Conservation (phyloP, 2,797 vertebrate species). For the Crenichthys baileyi region DNA sequence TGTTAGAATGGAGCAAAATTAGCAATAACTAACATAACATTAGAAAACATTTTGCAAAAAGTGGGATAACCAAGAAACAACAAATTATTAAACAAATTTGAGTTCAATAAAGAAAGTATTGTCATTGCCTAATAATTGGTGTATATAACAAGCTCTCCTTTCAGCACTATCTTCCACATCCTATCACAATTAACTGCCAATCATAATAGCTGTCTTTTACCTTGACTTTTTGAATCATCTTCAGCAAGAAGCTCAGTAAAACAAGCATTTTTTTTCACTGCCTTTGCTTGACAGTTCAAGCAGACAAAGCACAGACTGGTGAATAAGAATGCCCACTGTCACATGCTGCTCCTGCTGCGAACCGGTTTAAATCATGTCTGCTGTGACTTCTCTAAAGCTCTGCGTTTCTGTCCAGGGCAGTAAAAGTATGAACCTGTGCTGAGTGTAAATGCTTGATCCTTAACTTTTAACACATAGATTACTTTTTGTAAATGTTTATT, state of each 20-base stretch:
- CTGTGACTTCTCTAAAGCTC: neutral
- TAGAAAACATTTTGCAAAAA: neutral
- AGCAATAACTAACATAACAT: neutral
- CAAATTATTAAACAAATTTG: neutral
- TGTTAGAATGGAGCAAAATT: neutral
- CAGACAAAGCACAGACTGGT: slow-evolving; percentile 68
- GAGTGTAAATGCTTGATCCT: slow-evolving; percentile 1
- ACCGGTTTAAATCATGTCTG: slow-evolving; percentile 21
- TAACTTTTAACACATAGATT: neutral
- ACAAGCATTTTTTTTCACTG: slow-evolving; percentile 29
- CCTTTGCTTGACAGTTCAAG: slow-evolving; percentile 39
- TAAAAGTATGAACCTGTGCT: slow-evolving; percentile 27
- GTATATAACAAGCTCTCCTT: slow-evolving; percentile 57
- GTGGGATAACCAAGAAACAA: neutral
- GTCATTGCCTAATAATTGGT: neutral
- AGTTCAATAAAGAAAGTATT: neutral
- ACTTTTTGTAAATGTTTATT: neutral
- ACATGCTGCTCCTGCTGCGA: slow-evolving; percentile 66
- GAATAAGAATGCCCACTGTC: slow-evolving; percentile 64
- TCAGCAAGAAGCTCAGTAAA: slow-evolving; percentile 16
- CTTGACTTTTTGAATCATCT: slow-evolving; percentile 14
- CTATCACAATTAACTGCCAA: neutral
- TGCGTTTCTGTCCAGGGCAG: slow-evolving; percentile 25
- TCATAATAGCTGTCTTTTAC: neutral
- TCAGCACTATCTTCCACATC: slow-evolving; percentile 62